A percentile compares a stretch with the other conserved stretches of the same genome.
These are phyloP conservation scores for Meloidogyne floridensis DNA, from an alignment of 1,140 invertebrate species.

Conservation along the genomic window DNA sequence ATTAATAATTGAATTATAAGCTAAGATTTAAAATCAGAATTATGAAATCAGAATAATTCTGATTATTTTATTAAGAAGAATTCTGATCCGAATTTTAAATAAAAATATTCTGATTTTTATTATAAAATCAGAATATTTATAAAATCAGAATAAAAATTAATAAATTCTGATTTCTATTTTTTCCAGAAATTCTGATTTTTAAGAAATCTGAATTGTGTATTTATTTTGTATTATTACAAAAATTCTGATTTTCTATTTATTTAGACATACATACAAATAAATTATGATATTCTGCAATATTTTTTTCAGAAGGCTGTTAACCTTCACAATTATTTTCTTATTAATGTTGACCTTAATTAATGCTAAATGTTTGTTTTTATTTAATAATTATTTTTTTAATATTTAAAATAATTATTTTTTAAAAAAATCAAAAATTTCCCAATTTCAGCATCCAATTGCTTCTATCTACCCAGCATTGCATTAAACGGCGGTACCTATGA, in stretches of 20 bases:
- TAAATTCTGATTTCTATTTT: neutral
- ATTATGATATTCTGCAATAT: neutral
- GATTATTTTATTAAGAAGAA: too few species aligned
- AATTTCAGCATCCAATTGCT: conserved; percentile 50
- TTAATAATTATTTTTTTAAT: neutral
- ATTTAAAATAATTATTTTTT: neutral
- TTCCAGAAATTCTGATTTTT: too few species aligned
- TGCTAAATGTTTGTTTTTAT: neutral
- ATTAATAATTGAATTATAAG: too few species aligned
- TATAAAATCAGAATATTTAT: neutral
- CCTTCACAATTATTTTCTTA: neutral
- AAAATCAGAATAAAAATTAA: neutral
- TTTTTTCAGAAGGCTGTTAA: neutral
- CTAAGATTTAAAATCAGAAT: too few species aligned
- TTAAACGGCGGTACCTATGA: conserved; percentile 53
- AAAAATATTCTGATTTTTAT: too few species aligned
- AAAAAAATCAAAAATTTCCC: conserved; percentile 1
- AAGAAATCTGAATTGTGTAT: too few species aligned
- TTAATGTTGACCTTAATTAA: neutral
- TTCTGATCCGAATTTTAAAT: too few species aligned
- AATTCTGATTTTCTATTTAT: neutral
- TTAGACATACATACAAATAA: neutral
- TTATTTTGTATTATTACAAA: neutral
- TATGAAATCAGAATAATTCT: too few species aligned
- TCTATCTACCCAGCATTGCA: conserved; percentile 53